Conservation (phyloP, 2,888 invertebrate species). For the Matsumyia berberina region DNA sequence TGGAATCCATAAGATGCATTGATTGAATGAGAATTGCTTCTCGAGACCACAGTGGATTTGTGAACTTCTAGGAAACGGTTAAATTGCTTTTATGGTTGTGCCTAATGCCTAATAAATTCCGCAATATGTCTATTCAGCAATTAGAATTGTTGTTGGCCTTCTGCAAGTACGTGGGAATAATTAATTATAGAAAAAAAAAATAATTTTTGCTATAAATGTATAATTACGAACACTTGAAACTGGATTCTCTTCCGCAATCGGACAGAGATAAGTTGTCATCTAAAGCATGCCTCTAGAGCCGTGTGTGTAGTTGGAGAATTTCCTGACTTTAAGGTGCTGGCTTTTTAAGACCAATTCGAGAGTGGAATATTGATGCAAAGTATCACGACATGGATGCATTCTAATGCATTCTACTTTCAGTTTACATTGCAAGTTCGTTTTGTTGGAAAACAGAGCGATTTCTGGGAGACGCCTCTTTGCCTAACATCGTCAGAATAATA, state of each 20-base stretch:
- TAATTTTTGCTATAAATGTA: slow-evolving; percentile 30
- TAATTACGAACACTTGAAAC: slow-evolving; percentile 12
- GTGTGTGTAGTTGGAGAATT: not conserved
- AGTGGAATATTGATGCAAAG: not conserved
- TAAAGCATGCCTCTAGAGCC: not conserved
- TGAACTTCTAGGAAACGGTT: not conserved
- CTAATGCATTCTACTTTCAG: not conserved
- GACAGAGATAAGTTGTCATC: not conserved
- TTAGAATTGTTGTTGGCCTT: slow-evolving; percentile 55
- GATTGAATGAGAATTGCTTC: slow-evolving; percentile 12
- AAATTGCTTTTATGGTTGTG: slow-evolving; percentile 30
- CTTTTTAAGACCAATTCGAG: not conserved
- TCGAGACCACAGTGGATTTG: not conserved
- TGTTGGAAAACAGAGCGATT: no score
- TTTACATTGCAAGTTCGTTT: not conserved
- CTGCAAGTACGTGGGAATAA: slow-evolving; percentile 65
- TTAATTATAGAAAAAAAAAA: slow-evolving; percentile 46
- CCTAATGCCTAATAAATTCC: slow-evolving; percentile 7
- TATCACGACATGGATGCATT: no score
- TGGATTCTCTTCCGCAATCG: slow-evolving; percentile 3
- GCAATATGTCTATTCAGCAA: not conserved
- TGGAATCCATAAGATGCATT: slow-evolving; percentile 14
- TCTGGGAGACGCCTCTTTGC: no score
- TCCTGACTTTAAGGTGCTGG: slow-evolving; percentile 1
- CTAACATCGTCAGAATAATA: no score